phyloP scores from a whole-genome alignment of 1,140 invertebrate genomes.

The Scaptodrosophila lebanonensis region DNA sequence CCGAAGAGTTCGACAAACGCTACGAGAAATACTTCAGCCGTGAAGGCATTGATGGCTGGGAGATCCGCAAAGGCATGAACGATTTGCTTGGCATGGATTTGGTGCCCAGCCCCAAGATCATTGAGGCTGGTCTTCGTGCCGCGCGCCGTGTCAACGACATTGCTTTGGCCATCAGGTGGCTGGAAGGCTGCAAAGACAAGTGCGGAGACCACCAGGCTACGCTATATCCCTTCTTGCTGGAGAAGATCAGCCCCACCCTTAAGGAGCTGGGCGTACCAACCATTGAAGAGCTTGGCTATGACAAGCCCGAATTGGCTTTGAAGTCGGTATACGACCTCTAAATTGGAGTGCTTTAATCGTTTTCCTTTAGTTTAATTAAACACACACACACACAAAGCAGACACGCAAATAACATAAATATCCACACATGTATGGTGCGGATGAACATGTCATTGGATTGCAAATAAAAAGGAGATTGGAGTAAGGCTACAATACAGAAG shows the following conservation, averaged over 20 bases:
- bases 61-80: slow-evolving; percentile 92
- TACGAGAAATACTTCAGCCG: slow-evolving; percentile 93
- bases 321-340: slow-evolving; percentile 84
- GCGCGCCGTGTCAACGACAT: slow-evolving; percentile 96
- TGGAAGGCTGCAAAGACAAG: slow-evolving; percentile 95
- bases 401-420: slow-evolving; percentile 31
- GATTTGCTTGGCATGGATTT: slow-evolving; percentile 92
- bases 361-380: slow-evolving; percentile 47
- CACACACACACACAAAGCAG: slow-evolving; percentile 32
- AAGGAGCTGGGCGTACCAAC: slow-evolving; percentile 95
- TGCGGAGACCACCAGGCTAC: slow-evolving; percentile 87
- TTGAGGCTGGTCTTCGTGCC: slow-evolving; percentile 93
- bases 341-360: slow-evolving; percentile 22
- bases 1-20: slow-evolving; percentile 85
- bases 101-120: slow-evolving; percentile 95
- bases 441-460: slow-evolving; percentile 70
- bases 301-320: slow-evolving; percentile 96
- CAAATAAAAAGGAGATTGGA: slow-evolving; percentile 69
- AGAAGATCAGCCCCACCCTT: slow-evolving; percentile 95
- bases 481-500: slow-evolving; percentile 57
- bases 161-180: slow-evolving; percentile 92
- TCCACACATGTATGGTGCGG: slow-evolving; percentile 39
- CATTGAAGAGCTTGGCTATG: slow-evolving; percentile 96
- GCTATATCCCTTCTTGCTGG: slow-evolving; percentile 94
- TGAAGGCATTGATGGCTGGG: slow-evolving; percentile 96